These are phyloP conservation scores for Sarotherodon lohbergeri DNA, from an alignment of 2,113 vertebrate genomes.

Conservation along the genomic window DNA sequence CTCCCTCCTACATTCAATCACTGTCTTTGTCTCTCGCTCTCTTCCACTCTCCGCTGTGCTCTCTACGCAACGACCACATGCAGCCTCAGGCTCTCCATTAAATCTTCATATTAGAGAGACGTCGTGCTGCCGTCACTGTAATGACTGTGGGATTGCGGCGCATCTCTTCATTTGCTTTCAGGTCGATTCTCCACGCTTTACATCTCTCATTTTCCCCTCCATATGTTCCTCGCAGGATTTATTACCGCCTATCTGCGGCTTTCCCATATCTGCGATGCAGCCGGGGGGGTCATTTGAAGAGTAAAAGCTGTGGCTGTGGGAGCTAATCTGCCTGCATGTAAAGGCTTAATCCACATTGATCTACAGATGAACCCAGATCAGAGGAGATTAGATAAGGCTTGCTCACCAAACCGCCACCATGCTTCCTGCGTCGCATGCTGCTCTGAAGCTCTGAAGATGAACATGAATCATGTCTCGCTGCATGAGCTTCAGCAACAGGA, in stretches of 20 bases:
- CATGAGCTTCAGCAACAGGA: not conserved
- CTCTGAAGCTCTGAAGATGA: not conserved
- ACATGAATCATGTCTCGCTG: not conserved
- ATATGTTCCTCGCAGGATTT: conserved; percentile 12
- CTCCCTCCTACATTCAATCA: not conserved
- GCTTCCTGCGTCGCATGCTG: not conserved
- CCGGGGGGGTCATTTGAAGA: not conserved
- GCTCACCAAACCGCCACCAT: not conserved
- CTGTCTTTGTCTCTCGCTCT: not conserved
- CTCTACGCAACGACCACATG: not conserved
- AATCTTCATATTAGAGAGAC: conserved; percentile 29
- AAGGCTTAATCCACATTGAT: conserved; percentile 48
- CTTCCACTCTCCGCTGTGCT: not conserved
- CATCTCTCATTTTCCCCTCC: conserved; percentile 7
- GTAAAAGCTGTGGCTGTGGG: not conserved
- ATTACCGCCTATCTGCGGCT: not conserved
- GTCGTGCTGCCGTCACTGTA: not conserved
- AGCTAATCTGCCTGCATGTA: conserved; percentile 38
- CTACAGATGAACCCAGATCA: conserved; percentile 39
- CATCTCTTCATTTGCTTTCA: conserved; percentile 30
- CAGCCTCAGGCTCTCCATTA: conserved; percentile 24
- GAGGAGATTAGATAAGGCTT: conserved; percentile 38
- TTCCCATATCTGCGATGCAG: not conserved
- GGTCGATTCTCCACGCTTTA: conserved; percentile 19
- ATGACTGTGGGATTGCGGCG: not conserved